A percentile compares a stretch with the other conserved stretches of the same genome.
Conservation (phyloP, 2,113 vertebrate species). For the Pampusana beccarii region DNA sequence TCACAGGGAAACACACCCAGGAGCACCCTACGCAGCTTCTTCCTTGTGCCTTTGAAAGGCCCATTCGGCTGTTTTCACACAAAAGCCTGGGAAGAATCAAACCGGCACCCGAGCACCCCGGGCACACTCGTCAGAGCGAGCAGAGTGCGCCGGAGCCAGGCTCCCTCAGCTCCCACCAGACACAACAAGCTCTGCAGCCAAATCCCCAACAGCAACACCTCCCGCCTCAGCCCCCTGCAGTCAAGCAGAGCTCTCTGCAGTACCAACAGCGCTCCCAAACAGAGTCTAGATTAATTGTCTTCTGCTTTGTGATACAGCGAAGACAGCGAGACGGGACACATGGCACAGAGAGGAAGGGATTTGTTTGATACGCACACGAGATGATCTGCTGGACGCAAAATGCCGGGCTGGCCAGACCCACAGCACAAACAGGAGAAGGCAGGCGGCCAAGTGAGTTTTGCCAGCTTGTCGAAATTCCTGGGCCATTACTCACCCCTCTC, state of each 20-base stretch:
- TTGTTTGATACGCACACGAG: neutral
- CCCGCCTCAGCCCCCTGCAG: neutral
- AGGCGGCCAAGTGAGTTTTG: slow-evolving; percentile 19
- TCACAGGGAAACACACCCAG: neutral
- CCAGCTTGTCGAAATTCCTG: slow-evolving; percentile 55
- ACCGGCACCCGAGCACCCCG: neutral
- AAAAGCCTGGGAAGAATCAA: neutral
- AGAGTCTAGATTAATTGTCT: neutral
- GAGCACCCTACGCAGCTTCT: neutral
- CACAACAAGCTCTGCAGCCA: neutral
- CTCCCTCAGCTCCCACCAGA: neutral
- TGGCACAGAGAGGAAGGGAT: neutral
- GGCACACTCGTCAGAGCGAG: too few relatives aligned
- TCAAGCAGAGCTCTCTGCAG: neutral
- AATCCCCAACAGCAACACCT: neutral
- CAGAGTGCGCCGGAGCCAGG: neutral
- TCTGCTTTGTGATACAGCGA: neutral
- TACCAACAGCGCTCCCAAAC: neutral
- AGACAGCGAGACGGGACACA: neutral
- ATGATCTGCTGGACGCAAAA: neutral
- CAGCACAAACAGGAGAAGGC: neutral
- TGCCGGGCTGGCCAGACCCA: neutral
- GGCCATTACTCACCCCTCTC: slow-evolving; percentile 17
- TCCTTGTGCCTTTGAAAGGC: neutral
- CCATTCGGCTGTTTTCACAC: neutral